Conservation (phyloP, 1,140 invertebrate species). For the Stenopsyche tienmushanensis region DNA sequence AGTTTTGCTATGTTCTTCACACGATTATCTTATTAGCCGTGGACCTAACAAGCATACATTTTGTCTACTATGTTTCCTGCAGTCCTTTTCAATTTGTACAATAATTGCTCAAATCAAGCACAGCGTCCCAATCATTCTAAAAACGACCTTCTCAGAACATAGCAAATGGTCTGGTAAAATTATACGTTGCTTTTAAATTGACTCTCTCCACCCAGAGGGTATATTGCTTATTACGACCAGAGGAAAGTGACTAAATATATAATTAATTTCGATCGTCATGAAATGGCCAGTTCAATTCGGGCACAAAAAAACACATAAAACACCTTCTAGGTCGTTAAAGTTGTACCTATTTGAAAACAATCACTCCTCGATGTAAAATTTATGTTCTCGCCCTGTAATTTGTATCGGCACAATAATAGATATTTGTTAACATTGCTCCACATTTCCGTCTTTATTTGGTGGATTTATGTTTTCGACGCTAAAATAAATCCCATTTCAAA, state of each 20-base stretch:
- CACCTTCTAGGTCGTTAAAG: too few relatives aligned
- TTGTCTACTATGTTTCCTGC: neutral
- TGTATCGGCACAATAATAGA: too few relatives aligned
- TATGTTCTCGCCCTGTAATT: too few relatives aligned
- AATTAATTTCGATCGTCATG: neutral
- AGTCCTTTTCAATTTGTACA: neutral
- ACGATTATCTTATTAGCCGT: too few relatives aligned
- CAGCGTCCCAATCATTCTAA: too few relatives aligned
- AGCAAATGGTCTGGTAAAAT: neutral
- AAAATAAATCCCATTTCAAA: too few relatives aligned
- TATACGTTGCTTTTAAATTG: neutral
- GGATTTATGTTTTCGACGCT: too few relatives aligned
- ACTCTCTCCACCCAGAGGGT: neutral
- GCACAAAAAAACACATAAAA: neutral
- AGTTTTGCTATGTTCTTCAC: too few relatives aligned
- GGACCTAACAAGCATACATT: neutral
- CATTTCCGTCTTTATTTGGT: too few relatives aligned
- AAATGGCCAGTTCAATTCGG: neutral
- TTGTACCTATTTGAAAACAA: too few relatives aligned
- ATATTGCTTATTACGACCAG: neutral
- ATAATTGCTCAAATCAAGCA: neutral
- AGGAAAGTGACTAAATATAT: neutral
- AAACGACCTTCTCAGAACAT: neutral
- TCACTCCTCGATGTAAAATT: too few relatives aligned
- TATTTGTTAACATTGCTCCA: too few relatives aligned